Evolutionary conservation across 2,797 vertebrate species (phyloP).

Genomic region (Garrulus glandarius): DNA sequence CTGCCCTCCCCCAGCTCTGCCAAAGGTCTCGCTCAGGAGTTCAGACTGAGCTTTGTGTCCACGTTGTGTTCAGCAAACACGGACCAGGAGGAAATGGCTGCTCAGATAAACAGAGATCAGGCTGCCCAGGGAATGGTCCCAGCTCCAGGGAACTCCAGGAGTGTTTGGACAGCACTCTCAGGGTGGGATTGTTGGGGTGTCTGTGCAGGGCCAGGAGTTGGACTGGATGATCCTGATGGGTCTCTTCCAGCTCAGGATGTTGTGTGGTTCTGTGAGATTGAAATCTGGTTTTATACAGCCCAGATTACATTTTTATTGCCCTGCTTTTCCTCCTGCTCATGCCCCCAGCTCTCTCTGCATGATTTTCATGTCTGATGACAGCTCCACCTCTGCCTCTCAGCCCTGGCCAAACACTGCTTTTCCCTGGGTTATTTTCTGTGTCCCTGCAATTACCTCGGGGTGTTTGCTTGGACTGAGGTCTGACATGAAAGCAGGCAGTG

Average conservation of each 20-base stretch:
- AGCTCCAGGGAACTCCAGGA: neutral
- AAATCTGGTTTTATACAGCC: neutral
- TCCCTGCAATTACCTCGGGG: neutral
- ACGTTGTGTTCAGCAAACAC: fast-evolving
- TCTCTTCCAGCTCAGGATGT: neutral
- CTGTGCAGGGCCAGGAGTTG: neutral
- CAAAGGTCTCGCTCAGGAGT: fast-evolving
- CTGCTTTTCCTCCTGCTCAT: neutral
- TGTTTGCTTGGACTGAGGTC: neutral
- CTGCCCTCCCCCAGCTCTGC: neutral
- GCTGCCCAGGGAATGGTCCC: neutral
- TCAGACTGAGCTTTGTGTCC: neutral
- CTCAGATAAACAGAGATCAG: neutral
- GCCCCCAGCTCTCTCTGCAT: neutral
- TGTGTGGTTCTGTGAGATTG: neutral
- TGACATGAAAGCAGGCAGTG: neutral
- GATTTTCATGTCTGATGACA: neutral
- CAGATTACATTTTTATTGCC: fast-evolving
- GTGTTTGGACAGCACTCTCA: fast-evolving
- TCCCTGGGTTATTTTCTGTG: neutral
- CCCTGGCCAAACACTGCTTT: neutral
- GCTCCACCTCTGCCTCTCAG: neutral
- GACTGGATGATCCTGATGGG: neutral
- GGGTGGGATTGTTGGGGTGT: neutral
- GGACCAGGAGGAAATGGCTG: neutral